Conservation (phyloP, 2,113 vertebrate genomes). For the Gracilinanus agilis region DNA sequence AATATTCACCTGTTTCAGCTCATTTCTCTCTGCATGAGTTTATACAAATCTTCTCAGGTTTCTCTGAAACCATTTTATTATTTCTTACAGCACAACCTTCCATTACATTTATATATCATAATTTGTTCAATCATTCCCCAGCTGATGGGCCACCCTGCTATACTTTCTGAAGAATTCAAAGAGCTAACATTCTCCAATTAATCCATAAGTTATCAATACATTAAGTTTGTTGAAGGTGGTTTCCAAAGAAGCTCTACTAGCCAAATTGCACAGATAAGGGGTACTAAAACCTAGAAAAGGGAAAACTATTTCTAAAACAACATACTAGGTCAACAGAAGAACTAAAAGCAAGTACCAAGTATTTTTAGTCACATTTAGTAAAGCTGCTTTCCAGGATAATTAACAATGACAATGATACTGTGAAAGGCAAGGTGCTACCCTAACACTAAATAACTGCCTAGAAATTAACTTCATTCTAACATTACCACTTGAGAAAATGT, state of each 20-base stretch:
- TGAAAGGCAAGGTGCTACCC: neutral
- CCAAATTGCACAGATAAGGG: neutral
- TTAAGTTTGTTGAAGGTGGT: neutral
- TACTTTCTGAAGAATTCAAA: conserved; percentile 6
- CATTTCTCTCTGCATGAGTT: neutral
- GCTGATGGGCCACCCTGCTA: neutral
- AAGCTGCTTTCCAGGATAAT: neutral
- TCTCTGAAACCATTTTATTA: neutral
- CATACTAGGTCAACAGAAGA: neutral
- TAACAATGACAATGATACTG: neutral
- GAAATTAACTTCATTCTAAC: neutral
- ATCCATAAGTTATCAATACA: neutral
- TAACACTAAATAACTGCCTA: conserved; percentile 14
- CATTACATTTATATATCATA: neutral
- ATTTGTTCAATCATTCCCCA: neutral
- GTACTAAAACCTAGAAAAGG: neutral
- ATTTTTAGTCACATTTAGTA: neutral
- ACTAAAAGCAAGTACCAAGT: neutral
- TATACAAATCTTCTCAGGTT: neutral
- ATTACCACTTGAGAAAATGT: neutral
- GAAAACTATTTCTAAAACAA: neutral
- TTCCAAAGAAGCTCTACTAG: neutral
- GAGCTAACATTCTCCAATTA: neutral
- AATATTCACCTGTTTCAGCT: neutral
- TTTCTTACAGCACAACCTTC: neutral